These are phyloP conservation scores for Criorhina ranunculi DNA, from an alignment of 2,888 invertebrate species.

Conservation along the genomic window DNA sequence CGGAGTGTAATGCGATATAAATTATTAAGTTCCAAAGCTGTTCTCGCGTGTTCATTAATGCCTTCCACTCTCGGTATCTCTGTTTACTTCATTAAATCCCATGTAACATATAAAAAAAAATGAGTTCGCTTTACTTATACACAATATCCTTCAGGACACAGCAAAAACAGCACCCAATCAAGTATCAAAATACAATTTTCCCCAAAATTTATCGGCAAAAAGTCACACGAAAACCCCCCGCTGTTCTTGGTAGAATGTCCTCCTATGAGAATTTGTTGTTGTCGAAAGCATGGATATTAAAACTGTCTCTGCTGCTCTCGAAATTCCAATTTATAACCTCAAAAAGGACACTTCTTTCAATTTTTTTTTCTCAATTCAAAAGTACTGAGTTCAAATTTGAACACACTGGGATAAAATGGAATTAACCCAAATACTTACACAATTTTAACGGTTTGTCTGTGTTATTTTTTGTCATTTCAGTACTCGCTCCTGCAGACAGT, in stretches of 20 bases:
- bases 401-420: constrained; percentile 39
- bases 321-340: constrained; percentile 65
- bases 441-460: constrained; percentile 20
- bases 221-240: constrained; percentile 27
- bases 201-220: constrained; percentile 1
- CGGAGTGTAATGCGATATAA: too few species aligned
- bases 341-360: constrained; percentile 44
- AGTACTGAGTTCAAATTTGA: constrained; percentile 58
- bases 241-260: too few species aligned
- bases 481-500: constrained; percentile 97
- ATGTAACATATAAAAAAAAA: too few species aligned
- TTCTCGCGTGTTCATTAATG: too few species aligned
- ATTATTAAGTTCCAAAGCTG: too few species aligned
- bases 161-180: background rate
- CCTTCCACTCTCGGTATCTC: too few species aligned
- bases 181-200: constrained; percentile 44
- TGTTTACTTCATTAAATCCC: too few species aligned
- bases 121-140: too few species aligned
- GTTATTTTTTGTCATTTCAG: constrained; percentile 84
- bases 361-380: constrained; percentile 22
- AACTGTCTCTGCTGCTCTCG: constrained; percentile 53
- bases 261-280: constrained; percentile 68
- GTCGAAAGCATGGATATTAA: constrained; percentile 70
- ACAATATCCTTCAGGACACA: too few species aligned
- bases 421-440: constrained; percentile 73